A percentile compares a stretch with the other conserved stretches of the same genome.
phyloP scores from a whole-genome alignment of 2,797 vertebrate species.

The Smutsia temminckii region DNA sequence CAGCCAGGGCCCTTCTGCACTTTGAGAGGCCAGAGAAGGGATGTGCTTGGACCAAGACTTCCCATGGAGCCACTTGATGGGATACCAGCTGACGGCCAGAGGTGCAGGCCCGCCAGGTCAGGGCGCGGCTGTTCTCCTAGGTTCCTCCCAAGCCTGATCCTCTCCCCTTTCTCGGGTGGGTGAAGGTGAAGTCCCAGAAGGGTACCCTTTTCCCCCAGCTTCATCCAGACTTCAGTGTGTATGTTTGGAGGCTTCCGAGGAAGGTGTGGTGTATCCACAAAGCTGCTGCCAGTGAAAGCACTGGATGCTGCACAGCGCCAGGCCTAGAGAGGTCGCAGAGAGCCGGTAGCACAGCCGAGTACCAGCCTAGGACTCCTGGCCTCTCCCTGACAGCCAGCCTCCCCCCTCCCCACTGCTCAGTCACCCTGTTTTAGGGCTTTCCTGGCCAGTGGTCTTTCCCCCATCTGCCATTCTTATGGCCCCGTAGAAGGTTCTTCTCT shows the following conservation, averaged over 20 bases:
- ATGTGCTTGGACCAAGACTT: background rate
- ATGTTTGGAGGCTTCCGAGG: background rate
- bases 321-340: background rate
- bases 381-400: background rate
- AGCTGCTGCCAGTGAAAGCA: background rate
- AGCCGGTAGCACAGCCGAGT: background rate
- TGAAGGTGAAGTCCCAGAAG: background rate
- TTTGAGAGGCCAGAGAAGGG: background rate
- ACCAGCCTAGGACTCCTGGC: background rate
- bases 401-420: rapidly evolving
- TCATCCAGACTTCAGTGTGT: background rate
- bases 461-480: background rate
- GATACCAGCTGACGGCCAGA: background rate
- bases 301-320: background rate
- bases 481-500: background rate
- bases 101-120: background rate
- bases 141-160: background rate
- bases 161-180: background rate
- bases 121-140: background rate
- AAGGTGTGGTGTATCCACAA: background rate
- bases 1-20: background rate
- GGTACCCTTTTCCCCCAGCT: background rate
- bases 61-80: background rate
- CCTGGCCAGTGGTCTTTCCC: background rate
- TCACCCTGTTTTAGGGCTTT: background rate